Evolutionary conservation across 2,797 vertebrate species (phyloP), one percentile per base, ranked within the genome.

Genomic region (Ptychadena robeensis): DNA sequence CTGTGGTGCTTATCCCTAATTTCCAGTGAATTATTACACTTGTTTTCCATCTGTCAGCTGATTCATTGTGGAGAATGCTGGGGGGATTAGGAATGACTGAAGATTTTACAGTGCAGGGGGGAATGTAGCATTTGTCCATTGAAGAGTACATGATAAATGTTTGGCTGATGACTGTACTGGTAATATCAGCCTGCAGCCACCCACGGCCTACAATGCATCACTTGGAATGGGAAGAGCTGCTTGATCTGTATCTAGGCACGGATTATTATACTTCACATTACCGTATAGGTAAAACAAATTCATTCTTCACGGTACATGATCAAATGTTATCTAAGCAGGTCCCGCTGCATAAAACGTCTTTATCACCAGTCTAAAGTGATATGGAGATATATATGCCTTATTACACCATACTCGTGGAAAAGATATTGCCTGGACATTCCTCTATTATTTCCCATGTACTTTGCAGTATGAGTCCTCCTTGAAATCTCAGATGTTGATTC

Each of bases 131-230:
- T 93, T 92, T 91, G 91, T 92, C 90, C 93, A 94, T 90, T 93
- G 95, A 94, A 93, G 92, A 91, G 94, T 92, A 95, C 95, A 90
- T 94, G 96, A 93, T 94, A 95, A 94, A 98, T 98, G 95, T 92
- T 96, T 97, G 85, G 87, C 92, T 86, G 92, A 90, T 98, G 97
- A 98, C 94, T 93, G 87, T 91, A 87, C 92, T 87, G 87, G 89
- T 77, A 77, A 82, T 76, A 88, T 89, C 90, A 88, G 89, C 79
- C 90, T 89, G 34, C 87, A 86, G 87, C 92, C 92, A 85, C 93
- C 93, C 94, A 92, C 91, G 30, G 90, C 89, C 88, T 86, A 90
- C 90, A 91, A 90, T 88, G 64, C 89, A 89, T 88, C 88, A 57
- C 74, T 78, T 83, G n/a, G 40, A 32, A 44, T 34, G 18, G 35